Percentiles rank a stretch among this genome's conserved stretches.
These are phyloP conservation scores for Metacarcinus magister DNA, from an alignment of 2,888 invertebrate genomes.

Conservation along the genomic window DNA sequence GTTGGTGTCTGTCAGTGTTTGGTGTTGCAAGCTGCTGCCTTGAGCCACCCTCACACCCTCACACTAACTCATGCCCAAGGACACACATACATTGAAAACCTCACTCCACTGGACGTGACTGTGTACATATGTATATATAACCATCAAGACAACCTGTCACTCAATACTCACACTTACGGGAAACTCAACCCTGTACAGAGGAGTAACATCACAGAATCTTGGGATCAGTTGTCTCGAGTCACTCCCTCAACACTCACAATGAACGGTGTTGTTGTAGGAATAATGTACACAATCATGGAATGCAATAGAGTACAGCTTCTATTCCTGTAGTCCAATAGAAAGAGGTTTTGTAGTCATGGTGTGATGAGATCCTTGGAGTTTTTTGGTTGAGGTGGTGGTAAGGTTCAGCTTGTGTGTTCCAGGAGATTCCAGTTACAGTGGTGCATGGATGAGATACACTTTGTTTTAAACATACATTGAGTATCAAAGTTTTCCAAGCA, in stretches of 20 bases:
- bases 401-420: conserved; percentile 46
- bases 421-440: conserved; percentile 13
- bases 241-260: not conserved
- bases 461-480: not conserved
- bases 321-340: conserved; percentile 11
- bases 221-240: not conserved
- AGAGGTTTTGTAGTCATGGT: conserved; percentile 1
- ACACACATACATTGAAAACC: not conserved
- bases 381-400: conserved; percentile 12
- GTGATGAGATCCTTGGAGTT: not conserved
- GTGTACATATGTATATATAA: not conserved
- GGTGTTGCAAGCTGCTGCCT: conserved; percentile 51
- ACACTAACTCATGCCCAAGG: not conserved
- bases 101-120: not conserved
- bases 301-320: not conserved
- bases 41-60: conserved; percentile 21
- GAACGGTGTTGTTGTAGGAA: not conserved
- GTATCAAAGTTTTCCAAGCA: not conserved
- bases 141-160: not conserved
- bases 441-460: not conserved
- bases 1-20: conserved; percentile 49
- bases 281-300: not conserved
- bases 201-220: not conserved
- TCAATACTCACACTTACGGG: not conserved
- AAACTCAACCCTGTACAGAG: not conserved